These are phyloP conservation scores for Ginglymostoma cirratum DNA, from an alignment of 2,113 vertebrate species.

Conservation along the genomic window DNA sequence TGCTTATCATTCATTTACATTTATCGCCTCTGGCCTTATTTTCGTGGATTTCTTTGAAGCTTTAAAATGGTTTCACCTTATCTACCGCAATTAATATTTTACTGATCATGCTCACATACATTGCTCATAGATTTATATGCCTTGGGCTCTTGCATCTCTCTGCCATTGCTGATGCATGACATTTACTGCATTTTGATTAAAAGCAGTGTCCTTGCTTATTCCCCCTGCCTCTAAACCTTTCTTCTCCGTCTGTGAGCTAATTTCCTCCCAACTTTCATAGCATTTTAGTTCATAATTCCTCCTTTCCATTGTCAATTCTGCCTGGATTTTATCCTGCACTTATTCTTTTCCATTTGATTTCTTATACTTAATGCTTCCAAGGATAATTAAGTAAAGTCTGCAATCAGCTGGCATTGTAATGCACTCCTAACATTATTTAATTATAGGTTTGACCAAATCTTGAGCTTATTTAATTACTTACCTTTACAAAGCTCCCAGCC, in stretches of 20 bases:
- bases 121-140: not conserved
- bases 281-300: not conserved
- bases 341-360: not conserved
- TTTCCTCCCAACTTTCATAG: not conserved
- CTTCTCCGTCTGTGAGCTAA: not conserved
- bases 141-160: not conserved
- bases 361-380: not conserved
- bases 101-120: not conserved
- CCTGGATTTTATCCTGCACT: not conserved
- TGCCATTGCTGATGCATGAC: not conserved
- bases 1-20: not conserved
- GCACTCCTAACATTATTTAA: not conserved
- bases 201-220: not conserved
- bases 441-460: not conserved
- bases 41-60: not conserved
- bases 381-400: conserved; percentile 10
- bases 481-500: not conserved
- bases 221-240: not conserved
- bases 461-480: not conserved
- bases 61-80: not conserved
- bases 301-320: not conserved
- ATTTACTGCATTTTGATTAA: not conserved
- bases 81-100: not conserved
- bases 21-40: not conserved
- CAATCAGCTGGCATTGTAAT: not conserved